Base-by-base conservation (phyloP, 1,140 invertebrate species). In the Nasonia giraulti region DNA sequence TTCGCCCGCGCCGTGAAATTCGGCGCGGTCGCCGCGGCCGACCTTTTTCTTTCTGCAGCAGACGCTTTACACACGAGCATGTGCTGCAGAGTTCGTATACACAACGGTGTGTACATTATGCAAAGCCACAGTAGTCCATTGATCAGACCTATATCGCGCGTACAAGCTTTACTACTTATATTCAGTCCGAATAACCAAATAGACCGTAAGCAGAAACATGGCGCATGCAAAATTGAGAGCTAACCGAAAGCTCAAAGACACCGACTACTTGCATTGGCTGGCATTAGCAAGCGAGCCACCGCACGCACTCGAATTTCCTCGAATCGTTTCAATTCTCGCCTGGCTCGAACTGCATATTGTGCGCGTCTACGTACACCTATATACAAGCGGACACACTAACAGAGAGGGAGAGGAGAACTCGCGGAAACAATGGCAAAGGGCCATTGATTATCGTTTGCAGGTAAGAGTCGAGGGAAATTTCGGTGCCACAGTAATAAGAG, bases 381-480 rank as follows among this genome's bases (percentile, higher is more conserved):
- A 2, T 20, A 50, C 11, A 37, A 14, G 7, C 33, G 71, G 37
- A 40, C 37, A 40, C 37, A 40, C 10, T 3, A 37, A 44, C 33
- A 33, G 0, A 74, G 31, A 17, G 27, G 31, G 1, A 37, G 12
- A 44, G 37, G 40, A 17, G 40, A 37, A 33, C 69, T 31, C 33
- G n/a, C 74, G 40, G 55, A 62, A 62, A 79, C 7, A 37, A 33
- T 7, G n/a, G 23, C 20, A 79, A 31, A 68, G 69, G 44, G 69
- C 14, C 31, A 84, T 84, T 75, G 83, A 80, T 84, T 80, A 80
- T 80, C 50, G 50, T 68, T 84, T 80, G 47, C 20, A 20, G 47
- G 27, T 31, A 79, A 84, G 74, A 83, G 66, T 68, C 27, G 31
- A 79, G 82, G 50, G 76, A 79, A 79, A 79, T 84, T 84, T 84